Conservation (phyloP, 1,140 invertebrate species). For the Diabrotica virgifera region DNA sequence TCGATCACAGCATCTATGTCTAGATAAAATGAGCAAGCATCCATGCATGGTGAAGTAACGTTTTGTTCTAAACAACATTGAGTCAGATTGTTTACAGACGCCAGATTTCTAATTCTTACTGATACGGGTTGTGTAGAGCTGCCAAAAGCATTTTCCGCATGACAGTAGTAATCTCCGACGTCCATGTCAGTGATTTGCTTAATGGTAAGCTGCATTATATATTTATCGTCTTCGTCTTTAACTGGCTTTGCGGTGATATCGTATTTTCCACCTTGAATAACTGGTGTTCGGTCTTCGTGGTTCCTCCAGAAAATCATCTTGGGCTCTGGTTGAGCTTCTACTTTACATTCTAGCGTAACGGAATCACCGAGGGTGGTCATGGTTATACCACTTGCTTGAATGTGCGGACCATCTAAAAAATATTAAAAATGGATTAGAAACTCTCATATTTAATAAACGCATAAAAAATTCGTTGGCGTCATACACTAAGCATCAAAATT, state of each 20-base stretch:
- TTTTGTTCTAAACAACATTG: conserved; percentile 75
- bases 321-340: conserved; percentile 73
- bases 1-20: conserved; percentile 66
- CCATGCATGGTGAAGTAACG: conserved; percentile 68
- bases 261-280: conserved; percentile 74
- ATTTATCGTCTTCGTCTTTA: conserved; percentile 60
- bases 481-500: no score
- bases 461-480: neutral
- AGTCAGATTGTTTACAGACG: conserved; percentile 64
- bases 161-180: conserved; percentile 76
- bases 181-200: conserved; percentile 66
- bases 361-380: conserved; percentile 69
- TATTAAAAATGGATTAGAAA: neutral
- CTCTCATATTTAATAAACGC: neutral
- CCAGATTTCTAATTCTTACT: conserved; percentile 62
- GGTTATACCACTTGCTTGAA: conserved; percentile 70
- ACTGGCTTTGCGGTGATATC: conserved; percentile 56
- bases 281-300: conserved; percentile 62
- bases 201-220: conserved; percentile 70
- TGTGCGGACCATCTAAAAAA: conserved; percentile 65
- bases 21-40: conserved; percentile 75
- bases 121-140: conserved; percentile 66
- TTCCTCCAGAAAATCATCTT: conserved; percentile 78
- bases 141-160: conserved; percentile 77
- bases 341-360: conserved; percentile 69